Base-by-base conservation (phyloP, 2,888 invertebrate genomes). In the Pterobdella sp. region DNA sequence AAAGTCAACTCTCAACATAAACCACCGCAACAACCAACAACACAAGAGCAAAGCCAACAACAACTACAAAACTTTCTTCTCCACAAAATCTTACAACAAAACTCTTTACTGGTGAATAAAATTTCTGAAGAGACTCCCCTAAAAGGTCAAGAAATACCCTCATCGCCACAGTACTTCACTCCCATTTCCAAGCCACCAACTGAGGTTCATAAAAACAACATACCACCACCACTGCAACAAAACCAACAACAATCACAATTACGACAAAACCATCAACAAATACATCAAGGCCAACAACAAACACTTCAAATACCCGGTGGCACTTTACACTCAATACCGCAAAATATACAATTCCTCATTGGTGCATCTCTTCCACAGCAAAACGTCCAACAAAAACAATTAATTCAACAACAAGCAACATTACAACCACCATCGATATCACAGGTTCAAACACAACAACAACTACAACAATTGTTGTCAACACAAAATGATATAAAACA, bases 51-150 rank as follows among this genome's bases (percentile, higher is more conserved):
- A 35, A 29, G 22, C 10, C 60, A 56, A 71, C 71, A 63, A 56
- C 65, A 32, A 4, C 32, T 35, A 4, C 56, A 56, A 2, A 56
- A 26, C 26, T 32, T 71, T 7, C 35, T 74, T n/a, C 37, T 74
- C 14, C 74, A 74, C 31, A 70, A 71, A 36, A 34, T 74, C 32
- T 35, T 74, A 22, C 74, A 71, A 37, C 74, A 70, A 49, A 70
- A 70, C 14, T 65, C 74, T 0, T 35, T 74, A 64, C 66, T 74
- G 64, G 37, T 74, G 1, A 60, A 67, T n/a, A 68, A 69, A 18
- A 34, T 65, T n/a, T 66, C 74, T 1, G 70, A 37, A 22, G 72
- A 60, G 4, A n/a, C 42, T 42, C 7, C 10, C 42, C 7, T 18
- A 63, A 7, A 63, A 63, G 14, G n/a, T 7, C 63, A 65, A 65